A percentile compares a stretch with the other conserved stretches of the same genome.
phyloP scores from a whole-genome alignment of 2,797 vertebrate genomes.

The Melanotaenia nigrans region DNA sequence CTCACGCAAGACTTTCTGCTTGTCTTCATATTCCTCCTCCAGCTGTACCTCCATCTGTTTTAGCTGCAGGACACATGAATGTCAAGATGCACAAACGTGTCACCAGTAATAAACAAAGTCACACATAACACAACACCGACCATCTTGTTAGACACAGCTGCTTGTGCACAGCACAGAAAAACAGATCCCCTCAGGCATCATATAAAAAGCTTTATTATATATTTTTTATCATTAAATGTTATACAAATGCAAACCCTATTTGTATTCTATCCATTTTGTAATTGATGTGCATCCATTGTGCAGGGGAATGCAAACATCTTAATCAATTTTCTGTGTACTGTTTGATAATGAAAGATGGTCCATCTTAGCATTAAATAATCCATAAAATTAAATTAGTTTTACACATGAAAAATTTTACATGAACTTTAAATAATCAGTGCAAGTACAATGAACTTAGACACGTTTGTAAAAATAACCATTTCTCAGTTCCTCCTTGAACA shows the following conservation, averaged over 20 bases:
- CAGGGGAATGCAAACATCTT: background rate
- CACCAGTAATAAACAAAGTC: slow-evolving; percentile 54
- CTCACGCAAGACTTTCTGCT: slow-evolving; percentile 95
- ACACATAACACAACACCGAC: slow-evolving; percentile 44
- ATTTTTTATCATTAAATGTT: background rate
- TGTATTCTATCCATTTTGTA: background rate
- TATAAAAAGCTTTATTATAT: slow-evolving; percentile 3
- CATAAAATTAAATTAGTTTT: background rate
- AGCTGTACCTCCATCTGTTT: slow-evolving; percentile 98
- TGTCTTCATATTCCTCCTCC: slow-evolving; percentile 97
- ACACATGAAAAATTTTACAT: background rate
- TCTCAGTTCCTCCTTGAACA: slow-evolving; percentile 17
- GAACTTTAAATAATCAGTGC: slow-evolving; percentile 13
- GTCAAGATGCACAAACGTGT: slow-evolving; percentile 51
- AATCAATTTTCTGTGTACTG: background rate
- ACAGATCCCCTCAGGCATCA: slow-evolving; percentile 9
- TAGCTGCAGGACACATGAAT: slow-evolving; percentile 81
- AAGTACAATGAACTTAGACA: background rate
- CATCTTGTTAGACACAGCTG: slow-evolving; percentile 46
- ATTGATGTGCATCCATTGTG: background rate
- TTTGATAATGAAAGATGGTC: background rate
- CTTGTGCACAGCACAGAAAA: slow-evolving; percentile 45
- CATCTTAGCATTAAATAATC: background rate
- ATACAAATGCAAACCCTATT: slow-evolving; percentile 1
- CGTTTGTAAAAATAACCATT: slow-evolving; percentile 17